A percentile compares a stretch with the other conserved stretches of the same genome.
Conservation (phyloP, 2,797 vertebrate genomes). For the Nannoperca obscura region DNA sequence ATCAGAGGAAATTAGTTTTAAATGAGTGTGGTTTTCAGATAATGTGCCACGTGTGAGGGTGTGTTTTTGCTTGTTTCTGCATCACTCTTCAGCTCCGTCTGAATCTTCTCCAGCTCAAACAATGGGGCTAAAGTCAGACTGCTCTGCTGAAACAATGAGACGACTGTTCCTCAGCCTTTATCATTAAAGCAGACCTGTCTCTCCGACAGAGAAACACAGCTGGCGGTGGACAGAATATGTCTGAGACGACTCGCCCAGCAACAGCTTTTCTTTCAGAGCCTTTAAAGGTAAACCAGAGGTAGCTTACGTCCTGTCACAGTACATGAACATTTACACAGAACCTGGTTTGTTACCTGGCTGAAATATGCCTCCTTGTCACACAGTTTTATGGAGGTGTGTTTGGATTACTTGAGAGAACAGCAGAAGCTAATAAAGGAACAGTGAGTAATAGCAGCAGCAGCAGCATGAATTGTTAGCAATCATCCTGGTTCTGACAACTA, state of each 20-base stretch:
- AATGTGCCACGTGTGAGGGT: too few species aligned
- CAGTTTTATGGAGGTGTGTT: constrained; percentile 25
- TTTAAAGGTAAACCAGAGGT: constrained; percentile 48
- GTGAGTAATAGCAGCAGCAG: constrained; percentile 25
- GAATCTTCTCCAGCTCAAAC: constrained; percentile 65
- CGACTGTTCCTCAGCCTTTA: constrained; percentile 73
- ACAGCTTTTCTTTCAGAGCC: constrained; percentile 61
- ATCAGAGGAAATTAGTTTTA: constrained; percentile 4
- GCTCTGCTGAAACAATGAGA: constrained; percentile 79
- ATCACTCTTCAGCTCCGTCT: constrained; percentile 2
- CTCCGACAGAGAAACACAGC: constrained; percentile 70
- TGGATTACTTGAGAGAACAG: constrained; percentile 44
- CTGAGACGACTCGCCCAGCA: constrained; percentile 68
- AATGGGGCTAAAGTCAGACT: constrained; percentile 59
- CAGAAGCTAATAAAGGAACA: constrained; percentile 43
- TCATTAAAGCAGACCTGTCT: constrained; percentile 70
- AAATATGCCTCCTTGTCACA: constrained; percentile 43
- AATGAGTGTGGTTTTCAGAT: neutral
- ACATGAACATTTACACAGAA: constrained; percentile 36
- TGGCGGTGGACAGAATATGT: constrained; percentile 57
- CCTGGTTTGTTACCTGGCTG: constrained; percentile 35
- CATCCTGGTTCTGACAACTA: constrained; percentile 33
- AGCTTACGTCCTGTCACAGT: constrained; percentile 56
- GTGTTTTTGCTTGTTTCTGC: constrained; percentile 35
- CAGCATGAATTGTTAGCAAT: constrained; percentile 16